phyloP scores from a whole-genome alignment of 2,113 vertebrate genomes.

The Zosterops pallidus region DNA sequence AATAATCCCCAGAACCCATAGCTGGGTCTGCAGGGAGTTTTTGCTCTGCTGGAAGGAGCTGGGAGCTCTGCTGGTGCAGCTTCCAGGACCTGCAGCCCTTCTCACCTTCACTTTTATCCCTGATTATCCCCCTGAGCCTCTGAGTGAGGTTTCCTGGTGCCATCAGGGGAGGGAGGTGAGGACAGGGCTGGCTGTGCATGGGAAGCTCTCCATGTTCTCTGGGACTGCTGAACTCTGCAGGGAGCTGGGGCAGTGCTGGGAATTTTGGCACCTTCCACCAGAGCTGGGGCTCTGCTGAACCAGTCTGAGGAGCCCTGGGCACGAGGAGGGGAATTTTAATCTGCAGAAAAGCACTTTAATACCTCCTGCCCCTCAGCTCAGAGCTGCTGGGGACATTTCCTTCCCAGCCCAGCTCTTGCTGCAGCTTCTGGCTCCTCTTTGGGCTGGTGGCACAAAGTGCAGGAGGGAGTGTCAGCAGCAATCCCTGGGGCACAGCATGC shows the following conservation, averaged over 20 bases:
- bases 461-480: background rate
- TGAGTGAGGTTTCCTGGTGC: conserved; percentile 3
- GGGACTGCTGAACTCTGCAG: background rate
- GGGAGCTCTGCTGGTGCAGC: background rate
- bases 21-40: background rate
- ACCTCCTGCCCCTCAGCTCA: background rate
- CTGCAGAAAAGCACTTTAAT: background rate
- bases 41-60: background rate
- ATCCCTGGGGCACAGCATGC: background rate
- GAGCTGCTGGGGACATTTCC: background rate
- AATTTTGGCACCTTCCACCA: background rate
- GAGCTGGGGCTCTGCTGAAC: background rate
- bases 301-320: background rate
- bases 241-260: conserved; percentile 19
- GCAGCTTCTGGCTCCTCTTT: background rate
- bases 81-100: conserved; percentile 4
- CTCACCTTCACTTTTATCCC: conserved; percentile 28
- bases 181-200: conserved; percentile 37
- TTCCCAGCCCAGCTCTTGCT: background rate
- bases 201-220: conserved; percentile 42
- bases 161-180: conserved; percentile 28
- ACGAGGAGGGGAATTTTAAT: background rate
- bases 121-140: conserved; percentile 31
- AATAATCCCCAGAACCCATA: background rate
- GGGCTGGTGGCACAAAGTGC: background rate